Percentiles rank a stretch among this genome's conserved stretches.
Conservation (phyloP, 2,888 invertebrate genomes). For the Melanostoma mellinum region DNA sequence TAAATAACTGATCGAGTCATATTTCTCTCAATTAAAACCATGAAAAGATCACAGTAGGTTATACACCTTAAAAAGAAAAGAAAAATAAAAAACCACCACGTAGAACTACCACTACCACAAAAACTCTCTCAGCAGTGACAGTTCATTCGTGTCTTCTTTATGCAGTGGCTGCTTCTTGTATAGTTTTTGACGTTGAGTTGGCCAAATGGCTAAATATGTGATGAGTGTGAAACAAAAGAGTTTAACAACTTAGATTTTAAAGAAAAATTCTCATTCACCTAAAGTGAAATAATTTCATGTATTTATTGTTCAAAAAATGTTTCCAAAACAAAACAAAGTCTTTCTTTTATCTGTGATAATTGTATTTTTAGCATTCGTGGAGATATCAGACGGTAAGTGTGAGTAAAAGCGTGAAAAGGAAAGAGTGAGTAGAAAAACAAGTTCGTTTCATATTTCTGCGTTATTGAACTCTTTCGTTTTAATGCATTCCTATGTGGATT, state of each 20-base stretch:
- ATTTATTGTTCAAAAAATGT: conserved; percentile 35
- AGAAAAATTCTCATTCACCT: conserved; percentile 29
- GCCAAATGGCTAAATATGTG: conserved; percentile 37
- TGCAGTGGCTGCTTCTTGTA: conserved; percentile 14
- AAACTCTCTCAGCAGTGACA: background rate
- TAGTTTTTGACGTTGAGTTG: conserved; percentile 19
- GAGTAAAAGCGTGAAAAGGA: conserved; percentile 26
- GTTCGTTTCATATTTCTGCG: conserved; percentile 57
- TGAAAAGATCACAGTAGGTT: background rate
- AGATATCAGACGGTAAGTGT: conserved; percentile 75
- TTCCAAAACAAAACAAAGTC: conserved; percentile 56
- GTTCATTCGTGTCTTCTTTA: conserved; percentile 15
- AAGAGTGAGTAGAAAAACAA: conserved; percentile 13
- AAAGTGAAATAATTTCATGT: conserved; percentile 1
- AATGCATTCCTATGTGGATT: conserved; percentile 42
- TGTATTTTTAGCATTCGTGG: conserved; percentile 68
- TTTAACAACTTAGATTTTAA: conserved; percentile 31
- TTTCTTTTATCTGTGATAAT: conserved; percentile 74
- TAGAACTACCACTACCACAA: background rate
- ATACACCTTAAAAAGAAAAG: conserved; percentile 16
- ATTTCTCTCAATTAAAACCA: background rate
- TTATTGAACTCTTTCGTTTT: conserved; percentile 74
- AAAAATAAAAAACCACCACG: conserved; percentile 1
- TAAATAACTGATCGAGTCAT: no score
- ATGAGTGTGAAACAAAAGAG: conserved; percentile 45